Conservation (phyloP, 2,113 vertebrate genomes). For the human (Homo sapiens) region GRCh38 chr3:139157501-139158000, state of each 20-base stretch:
- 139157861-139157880: background rate
- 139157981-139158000: background rate
- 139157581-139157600: slow-evolving; percentile 84
- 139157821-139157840: background rate
- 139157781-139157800: slow-evolving; percentile 11
- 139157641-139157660: slow-evolving; percentile 81
- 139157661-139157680: slow-evolving; percentile 89
- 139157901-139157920: background rate
- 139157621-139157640: slow-evolving; percentile 77
- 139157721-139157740: slow-evolving; percentile 74
- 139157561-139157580: slow-evolving; percentile 90
- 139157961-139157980: background rate
- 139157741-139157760: slow-evolving; percentile 81
- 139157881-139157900: background rate
- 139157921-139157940: slow-evolving; percentile 21
- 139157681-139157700: slow-evolving; percentile 83
- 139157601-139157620: slow-evolving; percentile 80
- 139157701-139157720: slow-evolving; percentile 51
- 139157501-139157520: slow-evolving; percentile 82
- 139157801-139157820: background rate
- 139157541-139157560: slow-evolving; percentile 94
- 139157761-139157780: slow-evolving; percentile 32
- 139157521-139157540: slow-evolving; percentile 85
- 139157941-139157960: slow-evolving; percentile 1
- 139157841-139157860: background rate